Base-by-base conservation (phyloP, 2,888 invertebrate species). In the Drosophila diplacantha region DNA sequence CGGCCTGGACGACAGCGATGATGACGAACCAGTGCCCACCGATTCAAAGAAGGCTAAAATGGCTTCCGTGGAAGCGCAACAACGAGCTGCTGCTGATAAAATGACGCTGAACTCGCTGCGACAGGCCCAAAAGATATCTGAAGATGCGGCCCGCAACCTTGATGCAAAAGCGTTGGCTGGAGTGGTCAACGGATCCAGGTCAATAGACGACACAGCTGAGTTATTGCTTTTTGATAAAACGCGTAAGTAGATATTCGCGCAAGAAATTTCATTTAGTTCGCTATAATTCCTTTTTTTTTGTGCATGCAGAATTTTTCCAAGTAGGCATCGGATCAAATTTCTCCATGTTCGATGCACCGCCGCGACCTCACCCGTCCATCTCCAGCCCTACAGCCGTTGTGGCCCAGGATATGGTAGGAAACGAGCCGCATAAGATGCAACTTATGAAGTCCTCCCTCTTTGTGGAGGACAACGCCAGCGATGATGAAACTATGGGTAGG, bases 1-100 rank as follows among this genome's bases (percentile, higher is more conserved):
- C 86, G 96, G 96, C 0, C 88, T 96, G 3, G 93, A 92, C 60
- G 97, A 97, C 72, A 95, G 95, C 0, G 96, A 96, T 69, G 97
- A 97, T 60, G 97, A 97, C 57, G 96, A 96, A 32, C 90, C 89
- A 32, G 58, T 83, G 44, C 87, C 88, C 14, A 83, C 81, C 4
- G 88, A 88, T 76, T 83, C 88, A 2, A 88, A 88, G 59, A 89
- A 89, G 50, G 81, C 84, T 0, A 88, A 88, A 80, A 73, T 87
- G 58, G 26, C 37, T 3, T 46, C 55, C 2, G 54, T 57, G 5
- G 69, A 67, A 14, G 72, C 57, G 1, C 75, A 74, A n/a, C 68
- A 68, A 9, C 32, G 26, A 11, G 49, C 39, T 3, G 39, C 39
- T 14, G 31, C 41, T 0, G 77, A 85, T 11, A 82, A 82, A 66